Base-by-base conservation (phyloP, 1,140 invertebrate genomes). In the Elymnias hypermnestra region DNA sequence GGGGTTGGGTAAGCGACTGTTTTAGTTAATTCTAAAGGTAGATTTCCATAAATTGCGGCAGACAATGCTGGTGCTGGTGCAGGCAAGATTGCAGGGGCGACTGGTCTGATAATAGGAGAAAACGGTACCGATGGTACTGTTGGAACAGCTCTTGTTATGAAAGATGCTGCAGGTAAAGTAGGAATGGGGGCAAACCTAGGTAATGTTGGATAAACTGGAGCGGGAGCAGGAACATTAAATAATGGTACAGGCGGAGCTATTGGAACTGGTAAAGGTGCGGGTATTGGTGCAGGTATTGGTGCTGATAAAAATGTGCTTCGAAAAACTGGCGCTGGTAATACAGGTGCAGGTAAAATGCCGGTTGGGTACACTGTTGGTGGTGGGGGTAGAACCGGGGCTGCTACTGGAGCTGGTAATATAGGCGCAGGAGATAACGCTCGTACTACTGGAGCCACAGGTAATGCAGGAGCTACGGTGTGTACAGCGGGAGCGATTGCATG, bases 401-500 rank as follows among this genome's bases (percentile, higher is more conserved):
- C 33, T 3, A 50, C 21, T 21, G 58, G 58, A 1, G 57, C 57
- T 28, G 51, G 56, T 4, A 48, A 19, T 15, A 47, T 15, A 21
- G 49, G 45, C 9, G 43, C 39, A 29, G 54, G 58, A 12, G 54
- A 26, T 3, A 31, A 15, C 2, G 45, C 47, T 40, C 35, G 21
- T 6, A 43, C 8, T n/a, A 40, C 40, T 5, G 58, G 52, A 25
- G 45, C 48, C 8, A 49, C 18, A 2, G 53, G n/a, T n/a, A n/a
- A n/a, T n/a, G n/a, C n/a, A n/a, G n/a, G n/a, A n/a, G n/a, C n/a
- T n/a, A n/a, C n/a, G n/a, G n/a, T n/a, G n/a, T n/a, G n/a, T n/a
- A n/a, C n/a, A n/a, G n/a, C 48, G 40, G 83, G 72, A 7, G 83
- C 78, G 36, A 83, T 53, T 10, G 78, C 73, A 44, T 85, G 73